Base-by-base conservation (phyloP, 2,888 invertebrate genomes). In the Clusia tigrina region DNA sequence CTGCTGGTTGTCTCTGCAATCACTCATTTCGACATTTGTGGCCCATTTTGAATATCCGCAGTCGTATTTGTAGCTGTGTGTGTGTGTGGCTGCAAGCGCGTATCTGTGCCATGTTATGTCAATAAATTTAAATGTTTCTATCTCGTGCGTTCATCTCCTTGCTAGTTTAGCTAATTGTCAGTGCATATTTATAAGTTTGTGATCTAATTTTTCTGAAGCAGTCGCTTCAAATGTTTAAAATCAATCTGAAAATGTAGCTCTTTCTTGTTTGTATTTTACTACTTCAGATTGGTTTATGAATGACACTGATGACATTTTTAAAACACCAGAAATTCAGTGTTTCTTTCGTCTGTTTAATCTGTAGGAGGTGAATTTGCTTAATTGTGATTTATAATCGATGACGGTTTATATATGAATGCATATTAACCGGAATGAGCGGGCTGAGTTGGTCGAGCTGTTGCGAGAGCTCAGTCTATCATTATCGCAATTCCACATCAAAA, bases 151-250 rank as follows among this genome's bases (percentile, higher is more conserved):
- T 46, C 38, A 60, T 60, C 59, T 53, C 54, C 26, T 54, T 20
- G 48, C 48, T 48, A 22, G 48, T 20, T 70, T 63, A 65, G 66
- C 73, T 77, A 78, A 76, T 77, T 79, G 78, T 69, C 67, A 66
- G 63, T 67, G 70, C 69, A 66, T 72, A 70, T 69, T 67, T 64
- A 64, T 67, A 70, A 71, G 71, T 69, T 66, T 62, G 71, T 73
- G 69, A 67, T 69, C 71, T 67, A 68, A 67, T 69, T 69, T 62
- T 68, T 70, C 69, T 68, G 68, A 67, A 62, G 48, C 15, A 46
- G 72, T 61, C 68, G 53, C 73, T 74, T 76, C 65, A 75, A 75
- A 76, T 77, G 77, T 77, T 75, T 74, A 74, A 71, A n/a, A 73
- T 69, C 76, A 76, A 75, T 75, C 74, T 73, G 62, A 74, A 69